Conservation (phyloP, 2,113 vertebrate genomes). For the Ciconia boyciana region DNA sequence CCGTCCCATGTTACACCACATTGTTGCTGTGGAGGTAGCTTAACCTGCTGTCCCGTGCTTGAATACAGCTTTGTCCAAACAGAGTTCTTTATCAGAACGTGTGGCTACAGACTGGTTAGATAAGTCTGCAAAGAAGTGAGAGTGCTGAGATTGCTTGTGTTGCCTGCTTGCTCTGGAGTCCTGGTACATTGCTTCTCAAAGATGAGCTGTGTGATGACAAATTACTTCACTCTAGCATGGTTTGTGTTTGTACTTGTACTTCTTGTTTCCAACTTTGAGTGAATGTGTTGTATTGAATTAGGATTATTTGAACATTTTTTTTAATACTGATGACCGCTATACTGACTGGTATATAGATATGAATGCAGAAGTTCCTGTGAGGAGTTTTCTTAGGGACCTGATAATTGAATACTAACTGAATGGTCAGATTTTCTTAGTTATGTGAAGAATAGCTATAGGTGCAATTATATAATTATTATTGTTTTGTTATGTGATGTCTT, state of each 20-base stretch:
- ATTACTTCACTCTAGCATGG: neutral
- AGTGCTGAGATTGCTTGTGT: neutral
- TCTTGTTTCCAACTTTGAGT: neutral
- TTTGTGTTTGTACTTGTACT: neutral
- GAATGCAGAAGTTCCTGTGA: neutral
- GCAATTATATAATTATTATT: neutral
- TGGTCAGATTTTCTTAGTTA: neutral
- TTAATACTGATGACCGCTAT: neutral
- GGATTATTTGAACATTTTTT: neutral
- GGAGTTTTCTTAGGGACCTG: neutral
- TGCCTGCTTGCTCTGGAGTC: neutral
- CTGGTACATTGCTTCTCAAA: neutral
- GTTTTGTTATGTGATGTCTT: neutral
- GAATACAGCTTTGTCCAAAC: neutral
- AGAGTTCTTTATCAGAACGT: neutral
- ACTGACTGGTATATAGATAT: neutral
- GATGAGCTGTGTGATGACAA: neutral
- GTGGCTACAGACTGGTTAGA: accelerated
- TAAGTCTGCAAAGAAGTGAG: neutral
- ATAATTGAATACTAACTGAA: neutral
- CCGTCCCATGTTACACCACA: accelerated
- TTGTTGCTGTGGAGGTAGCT: neutral
- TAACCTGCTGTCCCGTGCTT: neutral
- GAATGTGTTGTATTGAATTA: neutral
- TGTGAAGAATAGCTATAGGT: neutral